These are phyloP conservation scores for Ibidorhyncha struthersii DNA, from an alignment of 2,113 vertebrate species.

Conservation along the genomic window DNA sequence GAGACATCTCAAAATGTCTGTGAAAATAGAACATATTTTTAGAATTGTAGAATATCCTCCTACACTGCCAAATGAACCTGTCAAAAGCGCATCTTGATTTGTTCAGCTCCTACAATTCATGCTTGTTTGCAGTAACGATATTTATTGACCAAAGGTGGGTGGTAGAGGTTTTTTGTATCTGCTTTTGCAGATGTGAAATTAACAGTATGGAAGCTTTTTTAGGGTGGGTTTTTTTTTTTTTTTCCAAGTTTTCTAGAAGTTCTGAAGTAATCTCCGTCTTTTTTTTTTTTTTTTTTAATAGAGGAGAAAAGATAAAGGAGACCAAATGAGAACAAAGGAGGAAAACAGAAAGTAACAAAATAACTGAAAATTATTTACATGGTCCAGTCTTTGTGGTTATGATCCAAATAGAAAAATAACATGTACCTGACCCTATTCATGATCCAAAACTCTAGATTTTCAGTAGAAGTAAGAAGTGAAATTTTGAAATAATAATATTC, in stretches of 20 bases:
- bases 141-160: constrained; percentile 67
- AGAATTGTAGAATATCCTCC: constrained; percentile 72
- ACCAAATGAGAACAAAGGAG: not conserved
- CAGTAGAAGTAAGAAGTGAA: not conserved
- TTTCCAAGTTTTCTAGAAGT: not conserved
- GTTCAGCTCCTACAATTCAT: constrained; percentile 52
- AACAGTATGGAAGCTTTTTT: not conserved
- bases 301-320: not conserved
- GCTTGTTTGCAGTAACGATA: constrained; percentile 66
- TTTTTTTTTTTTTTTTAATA: not conserved
- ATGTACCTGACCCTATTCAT: not conserved
- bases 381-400: not conserved
- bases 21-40: constrained; percentile 70
- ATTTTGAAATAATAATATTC: not conserved
- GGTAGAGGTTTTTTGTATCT: constrained; percentile 8
- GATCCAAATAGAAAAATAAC: not conserved
- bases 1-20: constrained; percentile 67
- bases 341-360: not conserved
- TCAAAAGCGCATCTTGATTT: constrained; percentile 74
- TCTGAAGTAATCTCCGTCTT: not conserved
- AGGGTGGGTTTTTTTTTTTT: not conserved
- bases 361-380: not conserved
- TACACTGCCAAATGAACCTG: constrained; percentile 69
- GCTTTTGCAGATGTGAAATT: constrained; percentile 54
- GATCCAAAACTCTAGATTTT: not conserved